Conservation (phyloP, 2,888 invertebrate genomes). For the Cynaeus angustus region DNA sequence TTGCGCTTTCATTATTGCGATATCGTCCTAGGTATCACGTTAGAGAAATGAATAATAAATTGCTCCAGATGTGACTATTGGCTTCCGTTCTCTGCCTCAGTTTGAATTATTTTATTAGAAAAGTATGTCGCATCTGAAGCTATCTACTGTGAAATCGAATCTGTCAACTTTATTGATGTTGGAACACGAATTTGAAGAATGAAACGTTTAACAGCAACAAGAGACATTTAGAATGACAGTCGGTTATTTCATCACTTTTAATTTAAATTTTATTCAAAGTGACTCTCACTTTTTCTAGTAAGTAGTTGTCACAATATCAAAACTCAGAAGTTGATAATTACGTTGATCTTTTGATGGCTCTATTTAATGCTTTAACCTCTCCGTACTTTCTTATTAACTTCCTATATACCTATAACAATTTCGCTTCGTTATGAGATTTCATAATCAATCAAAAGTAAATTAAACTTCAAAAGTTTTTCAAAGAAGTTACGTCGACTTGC, state of each 20-base stretch:
- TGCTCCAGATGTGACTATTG: conserved; percentile 12
- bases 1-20: no score
- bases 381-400: conserved; percentile 23
- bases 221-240: not conserved
- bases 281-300: no score
- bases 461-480: conserved; percentile 18
- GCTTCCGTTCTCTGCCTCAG: not conserved
- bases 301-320: no score
- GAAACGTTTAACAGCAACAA: not conserved
- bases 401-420: conserved; percentile 5
- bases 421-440: conserved; percentile 25
- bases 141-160: conserved; percentile 15
- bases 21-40: conserved; percentile 10
- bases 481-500: conserved; percentile 15
- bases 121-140: not conserved
- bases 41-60: conserved; percentile 17
- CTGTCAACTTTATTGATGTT: not conserved
- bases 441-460: conserved; percentile 40
- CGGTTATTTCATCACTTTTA: conserved; percentile 4
- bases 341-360: no score
- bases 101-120: conserved; percentile 3
- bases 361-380: not conserved
- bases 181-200: conserved; percentile 1
- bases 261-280: no score
- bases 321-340: no score